Conservation (phyloP, 2,797 vertebrate species). For the Acanthornis magna region DNA sequence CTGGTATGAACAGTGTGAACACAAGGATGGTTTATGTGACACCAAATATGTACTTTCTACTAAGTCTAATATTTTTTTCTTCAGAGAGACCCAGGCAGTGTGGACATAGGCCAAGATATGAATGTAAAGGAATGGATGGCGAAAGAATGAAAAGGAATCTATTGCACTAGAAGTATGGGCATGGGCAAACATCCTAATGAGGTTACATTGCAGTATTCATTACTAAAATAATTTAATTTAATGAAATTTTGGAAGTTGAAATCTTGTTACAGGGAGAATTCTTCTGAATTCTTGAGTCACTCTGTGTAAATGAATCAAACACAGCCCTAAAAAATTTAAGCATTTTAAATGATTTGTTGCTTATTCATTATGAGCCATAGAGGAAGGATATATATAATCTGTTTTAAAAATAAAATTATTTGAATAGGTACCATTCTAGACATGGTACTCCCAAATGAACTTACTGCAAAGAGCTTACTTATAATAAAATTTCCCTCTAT, state of each 20-base stretch:
- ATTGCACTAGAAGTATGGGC: neutral
- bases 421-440: neutral
- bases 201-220: neutral
- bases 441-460: neutral
- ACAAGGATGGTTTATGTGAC: neutral
- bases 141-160: neutral
- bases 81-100: neutral
- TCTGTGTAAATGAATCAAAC: neutral
- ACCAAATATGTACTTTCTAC: neutral
- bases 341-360: neutral
- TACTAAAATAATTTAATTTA: neutral
- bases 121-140: neutral
- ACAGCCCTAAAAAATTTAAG: neutral
- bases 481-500: neutral
- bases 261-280: neutral
- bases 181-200: neutral
- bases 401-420: conserved; percentile 7
- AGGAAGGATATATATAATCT: neutral
- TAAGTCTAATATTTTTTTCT: neutral
- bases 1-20: neutral
- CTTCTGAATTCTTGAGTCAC: neutral
- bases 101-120: neutral
- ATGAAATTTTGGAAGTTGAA: neutral
- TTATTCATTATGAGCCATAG: neutral
- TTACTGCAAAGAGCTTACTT: neutral